Conservation (phyloP, 2,113 vertebrate genomes). For the Pelodiscus sinensis region DNA sequence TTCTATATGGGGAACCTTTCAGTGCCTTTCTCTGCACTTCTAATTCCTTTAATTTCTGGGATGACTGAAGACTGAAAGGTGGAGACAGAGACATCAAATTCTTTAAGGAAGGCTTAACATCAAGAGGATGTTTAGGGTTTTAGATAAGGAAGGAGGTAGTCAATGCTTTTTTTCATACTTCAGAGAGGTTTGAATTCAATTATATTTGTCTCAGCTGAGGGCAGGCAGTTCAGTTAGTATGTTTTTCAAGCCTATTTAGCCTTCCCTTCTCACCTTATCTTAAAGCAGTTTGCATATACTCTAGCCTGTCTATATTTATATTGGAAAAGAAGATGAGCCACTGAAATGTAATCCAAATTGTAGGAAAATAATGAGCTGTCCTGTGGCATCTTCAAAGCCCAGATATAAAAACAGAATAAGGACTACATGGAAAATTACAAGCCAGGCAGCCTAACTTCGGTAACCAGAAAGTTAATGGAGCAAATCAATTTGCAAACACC, state of each 20-base stretch:
- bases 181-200: not conserved
- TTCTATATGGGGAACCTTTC: not conserved
- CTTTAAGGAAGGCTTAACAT: too few relatives aligned
- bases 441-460: too few relatives aligned
- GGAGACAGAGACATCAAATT: not conserved
- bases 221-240: not conserved
- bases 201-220: not conserved
- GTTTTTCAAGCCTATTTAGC: too few relatives aligned
- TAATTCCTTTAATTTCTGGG: not conserved
- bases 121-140: not conserved
- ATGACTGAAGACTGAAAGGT: not conserved
- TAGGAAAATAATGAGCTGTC: fast-evolving
- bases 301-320: not conserved
- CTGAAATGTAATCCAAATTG: not conserved
- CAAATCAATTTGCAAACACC: too few relatives aligned
- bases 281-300: not conserved
- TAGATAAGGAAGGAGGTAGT: not conserved
- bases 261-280: not conserved
- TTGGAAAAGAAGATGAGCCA: not conserved
- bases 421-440: too few relatives aligned
- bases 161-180: not conserved
- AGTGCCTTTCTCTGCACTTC: not conserved
- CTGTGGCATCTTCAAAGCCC: too few relatives aligned
- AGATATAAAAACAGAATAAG: too few relatives aligned
- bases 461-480: too few relatives aligned